phyloP scores from a whole-genome alignment of 2,797 vertebrate species.

The Thaleichthys pacificus region DNA sequence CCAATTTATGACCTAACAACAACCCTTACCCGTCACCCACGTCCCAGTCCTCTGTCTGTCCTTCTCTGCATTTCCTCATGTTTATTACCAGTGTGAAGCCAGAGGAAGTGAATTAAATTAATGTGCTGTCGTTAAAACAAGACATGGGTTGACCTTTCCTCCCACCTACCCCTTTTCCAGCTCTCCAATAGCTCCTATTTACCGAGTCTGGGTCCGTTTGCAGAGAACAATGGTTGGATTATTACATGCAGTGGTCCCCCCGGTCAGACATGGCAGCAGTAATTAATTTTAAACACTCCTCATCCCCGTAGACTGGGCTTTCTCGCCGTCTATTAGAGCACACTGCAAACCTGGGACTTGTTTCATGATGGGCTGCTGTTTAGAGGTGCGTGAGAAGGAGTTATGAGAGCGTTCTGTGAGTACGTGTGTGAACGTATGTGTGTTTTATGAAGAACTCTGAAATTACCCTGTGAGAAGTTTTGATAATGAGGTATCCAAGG shows the following conservation, averaged over 20 bases:
- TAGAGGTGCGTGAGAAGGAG: constrained; percentile 65
- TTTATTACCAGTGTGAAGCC: constrained; percentile 78
- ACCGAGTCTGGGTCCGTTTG: constrained; percentile 82
- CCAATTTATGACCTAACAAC: constrained; percentile 18
- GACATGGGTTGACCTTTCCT: constrained; percentile 75
- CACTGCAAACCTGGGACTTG: constrained; percentile 43
- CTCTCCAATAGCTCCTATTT: constrained; percentile 66
- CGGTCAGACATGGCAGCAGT: constrained; percentile 69
- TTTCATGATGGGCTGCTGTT: constrained; percentile 43
- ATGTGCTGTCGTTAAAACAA: constrained; percentile 81
- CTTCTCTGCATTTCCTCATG: constrained; percentile 65
- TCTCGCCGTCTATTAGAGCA: constrained; percentile 49
- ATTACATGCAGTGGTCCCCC: constrained; percentile 71
- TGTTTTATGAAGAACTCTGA: constrained; percentile 49
- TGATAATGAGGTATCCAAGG: constrained; percentile 57
- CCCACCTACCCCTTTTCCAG: constrained; percentile 57
- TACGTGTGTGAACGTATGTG: constrained; percentile 35
- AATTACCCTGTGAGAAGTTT: constrained; percentile 63
- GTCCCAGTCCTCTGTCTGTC: constrained; percentile 51
- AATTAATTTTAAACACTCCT: constrained; percentile 70
- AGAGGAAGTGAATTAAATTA: constrained; percentile 87
- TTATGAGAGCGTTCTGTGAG: constrained; percentile 39
- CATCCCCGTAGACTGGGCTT: constrained; percentile 54
- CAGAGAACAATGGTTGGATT: constrained; percentile 84
- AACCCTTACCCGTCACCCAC: constrained; percentile 10